These are phyloP conservation scores for Pachyramphus minor DNA, from an alignment of 2,113 vertebrate species.

Conservation along the genomic window DNA sequence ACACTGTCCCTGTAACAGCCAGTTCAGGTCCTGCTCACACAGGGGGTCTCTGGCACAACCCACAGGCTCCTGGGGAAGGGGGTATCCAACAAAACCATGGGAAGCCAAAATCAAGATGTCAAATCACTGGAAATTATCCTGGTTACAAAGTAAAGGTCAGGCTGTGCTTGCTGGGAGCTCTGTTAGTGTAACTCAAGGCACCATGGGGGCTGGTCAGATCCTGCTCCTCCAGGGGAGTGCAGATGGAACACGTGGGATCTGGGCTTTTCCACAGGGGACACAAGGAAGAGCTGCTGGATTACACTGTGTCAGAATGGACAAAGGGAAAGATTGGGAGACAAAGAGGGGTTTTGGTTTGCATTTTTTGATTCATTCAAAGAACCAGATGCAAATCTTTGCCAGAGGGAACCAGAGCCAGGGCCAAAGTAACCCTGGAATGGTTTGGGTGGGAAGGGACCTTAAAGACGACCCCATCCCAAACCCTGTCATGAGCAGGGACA, in stretches of 20 bases:
- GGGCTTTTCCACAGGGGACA: not conserved
- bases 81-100: not conserved
- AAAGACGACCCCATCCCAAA: not conserved
- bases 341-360: not conserved
- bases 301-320: not conserved
- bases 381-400: not conserved
- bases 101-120: not conserved
- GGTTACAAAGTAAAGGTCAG: not conserved
- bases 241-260: not conserved
- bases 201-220: not conserved
- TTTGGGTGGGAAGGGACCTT: not conserved
- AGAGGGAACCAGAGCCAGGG: not conserved
- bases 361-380: not conserved
- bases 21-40: not conserved
- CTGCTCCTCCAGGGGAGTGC: not conserved
- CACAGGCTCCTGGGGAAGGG: not conserved
- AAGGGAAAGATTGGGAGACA: no score
- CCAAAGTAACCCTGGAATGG: not conserved
- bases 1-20: fast-evolving
- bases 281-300: not conserved
- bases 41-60: not conserved
- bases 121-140: not conserved
- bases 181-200: not conserved
- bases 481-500: not conserved
- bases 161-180: not conserved